phyloP scores from a whole-genome alignment of 2,888 invertebrate species.

The Chrysopilus asiliformis region DNA sequence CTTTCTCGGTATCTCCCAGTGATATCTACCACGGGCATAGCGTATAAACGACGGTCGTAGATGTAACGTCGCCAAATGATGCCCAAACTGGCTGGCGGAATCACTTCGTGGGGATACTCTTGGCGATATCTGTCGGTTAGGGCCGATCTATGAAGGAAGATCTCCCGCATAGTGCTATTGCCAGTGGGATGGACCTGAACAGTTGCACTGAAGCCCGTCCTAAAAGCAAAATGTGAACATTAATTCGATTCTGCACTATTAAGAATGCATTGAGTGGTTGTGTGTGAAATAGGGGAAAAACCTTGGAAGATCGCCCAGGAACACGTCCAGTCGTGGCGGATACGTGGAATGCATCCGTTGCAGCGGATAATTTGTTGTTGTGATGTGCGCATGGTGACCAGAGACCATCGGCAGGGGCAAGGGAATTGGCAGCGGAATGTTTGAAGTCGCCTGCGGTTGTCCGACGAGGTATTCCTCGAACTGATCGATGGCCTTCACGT shows the following conservation, averaged over 20 bases:
- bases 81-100: conserved; percentile 22
- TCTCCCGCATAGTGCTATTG: conserved; percentile 10
- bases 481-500: conserved; percentile 73
- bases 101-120: conserved; percentile 9
- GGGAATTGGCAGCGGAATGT: conserved; percentile 8
- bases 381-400: background rate
- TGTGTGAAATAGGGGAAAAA: no score
- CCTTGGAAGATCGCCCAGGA: conserved; percentile 11
- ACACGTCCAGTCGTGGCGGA: conserved; percentile 11
- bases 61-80: conserved; percentile 48
- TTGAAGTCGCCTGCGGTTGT: conserved; percentile 18
- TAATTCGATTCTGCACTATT: no score
- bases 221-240: no score
- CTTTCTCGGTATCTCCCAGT: conserved; percentile 59
- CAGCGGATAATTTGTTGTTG: background rate
- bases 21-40: conserved; percentile 52
- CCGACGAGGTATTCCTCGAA: conserved; percentile 69
- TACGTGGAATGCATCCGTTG: background rate
- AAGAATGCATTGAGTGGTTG: no score
- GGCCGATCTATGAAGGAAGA: conserved; percentile 7
- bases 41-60: conserved; percentile 65
- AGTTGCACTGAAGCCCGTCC: conserved; percentile 14
- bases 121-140: conserved; percentile 8
- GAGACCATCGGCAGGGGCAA: background rate
- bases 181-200: conserved; percentile 13